Conservation (phyloP, 2,888 invertebrate genomes). For the Megalurothrips usitatus region DNA sequence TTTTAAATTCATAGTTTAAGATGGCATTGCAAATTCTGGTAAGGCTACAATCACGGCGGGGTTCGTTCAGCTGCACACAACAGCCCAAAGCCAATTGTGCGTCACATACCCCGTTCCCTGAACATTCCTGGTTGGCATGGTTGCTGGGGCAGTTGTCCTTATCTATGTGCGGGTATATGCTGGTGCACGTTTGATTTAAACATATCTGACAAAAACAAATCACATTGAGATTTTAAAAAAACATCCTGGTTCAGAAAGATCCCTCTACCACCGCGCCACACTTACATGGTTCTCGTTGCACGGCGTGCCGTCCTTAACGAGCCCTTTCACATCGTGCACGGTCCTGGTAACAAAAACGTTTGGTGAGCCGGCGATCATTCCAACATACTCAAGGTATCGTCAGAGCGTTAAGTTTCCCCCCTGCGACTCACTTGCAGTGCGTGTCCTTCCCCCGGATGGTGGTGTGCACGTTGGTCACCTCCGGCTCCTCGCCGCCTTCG, state of each 20-base stretch:
- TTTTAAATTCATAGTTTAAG: too few species aligned
- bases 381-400: too few species aligned
- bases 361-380: too few species aligned
- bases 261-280: neutral
- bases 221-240: conserved; percentile 9
- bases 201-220: conserved; percentile 59
- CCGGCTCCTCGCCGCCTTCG: conserved; percentile 64
- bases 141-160: conserved; percentile 86
- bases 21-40: too few species aligned
- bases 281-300: conserved; percentile 81
- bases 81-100: neutral
- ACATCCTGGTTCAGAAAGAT: neutral
- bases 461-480: conserved; percentile 83
- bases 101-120: conserved; percentile 88
- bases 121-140: conserved; percentile 84
- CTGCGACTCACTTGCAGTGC: conserved; percentile 89
- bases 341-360: neutral
- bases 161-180: conserved; percentile 77
- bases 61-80: too few species aligned
- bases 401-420: too few species aligned
- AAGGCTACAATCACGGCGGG: too few species aligned
- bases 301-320: conserved; percentile 89
- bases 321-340: conserved; percentile 53
- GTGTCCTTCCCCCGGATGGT: conserved; percentile 83
- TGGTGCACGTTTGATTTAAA: conserved; percentile 88